These are phyloP conservation scores for Mesembrinibis cayennensis DNA, from an alignment of 2,113 vertebrate genomes.

Conservation along the genomic window DNA sequence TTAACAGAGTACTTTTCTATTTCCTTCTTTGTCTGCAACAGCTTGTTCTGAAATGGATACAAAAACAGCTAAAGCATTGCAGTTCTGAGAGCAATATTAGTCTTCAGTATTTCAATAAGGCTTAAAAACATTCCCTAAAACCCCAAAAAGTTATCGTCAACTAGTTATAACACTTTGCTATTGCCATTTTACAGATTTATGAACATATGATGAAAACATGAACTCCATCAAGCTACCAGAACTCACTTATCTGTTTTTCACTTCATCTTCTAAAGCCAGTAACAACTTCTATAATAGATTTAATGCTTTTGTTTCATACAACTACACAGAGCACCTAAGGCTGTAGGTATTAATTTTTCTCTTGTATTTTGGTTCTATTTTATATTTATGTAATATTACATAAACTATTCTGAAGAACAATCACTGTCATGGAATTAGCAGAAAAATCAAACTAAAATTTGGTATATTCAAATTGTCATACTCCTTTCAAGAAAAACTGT, in stretches of 20 bases:
- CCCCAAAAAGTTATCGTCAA: background rate
- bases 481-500: background rate
- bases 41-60: constrained; percentile 79
- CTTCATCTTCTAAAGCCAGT: background rate
- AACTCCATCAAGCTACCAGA: background rate
- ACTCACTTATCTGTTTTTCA: background rate
- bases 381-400: background rate
- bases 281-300: rapidly evolving
- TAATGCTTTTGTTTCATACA: background rate
- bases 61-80: background rate
- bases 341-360: background rate
- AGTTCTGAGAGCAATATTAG: background rate
- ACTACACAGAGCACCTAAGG: background rate
- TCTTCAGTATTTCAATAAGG: background rate
- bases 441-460: background rate
- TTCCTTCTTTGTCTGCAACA: constrained; percentile 95
- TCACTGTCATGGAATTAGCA: background rate
- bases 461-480: background rate
- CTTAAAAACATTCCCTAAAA: background rate
- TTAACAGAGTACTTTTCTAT: constrained; percentile 93
- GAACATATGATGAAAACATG: background rate
- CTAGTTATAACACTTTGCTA: background rate
- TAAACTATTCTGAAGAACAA: background rate
- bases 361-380: background rate
- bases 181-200: background rate